Evolutionary conservation across 2,113 vertebrate genomes (phyloP), one percentile per base, ranked within the genome.

Genomic region (Hemichromis elongatus): DNA sequence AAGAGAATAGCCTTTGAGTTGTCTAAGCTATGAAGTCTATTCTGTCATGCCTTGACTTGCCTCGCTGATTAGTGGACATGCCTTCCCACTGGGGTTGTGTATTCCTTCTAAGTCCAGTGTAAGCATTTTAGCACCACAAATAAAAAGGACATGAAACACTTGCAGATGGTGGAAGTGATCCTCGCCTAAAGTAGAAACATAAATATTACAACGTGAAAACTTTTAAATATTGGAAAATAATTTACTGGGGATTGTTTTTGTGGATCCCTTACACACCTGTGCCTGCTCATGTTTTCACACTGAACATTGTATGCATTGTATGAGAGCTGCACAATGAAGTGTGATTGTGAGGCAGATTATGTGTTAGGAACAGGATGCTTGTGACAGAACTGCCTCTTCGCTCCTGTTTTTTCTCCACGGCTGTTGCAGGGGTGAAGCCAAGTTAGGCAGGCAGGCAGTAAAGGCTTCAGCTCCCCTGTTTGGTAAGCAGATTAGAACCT

Each of bases 321-420:
- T 42, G 55, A 88, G 80, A 80, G 50, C 70, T 35, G 73, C 88
- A 84, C 89, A 88, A 84, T 73, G 73, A 94, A 90, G 90, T 93
- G 88, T 93, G 91, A 93, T 85, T 86, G 21, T 80, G 92, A 83
- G 56, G 79, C 89, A 93, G 92, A 93, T 91, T 89, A 91, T 86
- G 93, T 94, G 93, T 94, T 88, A 95, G 87, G 93, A 94, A 92
- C 90, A 89, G 84, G 88, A 93, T 91, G 91, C 85, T 79, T 85
- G 87, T 85, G 90, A 92, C 80, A 85, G 81, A 93, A 83, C 83
- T 87, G 92, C 77, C 87, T 92, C 82, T 90, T 91, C 92, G 79
- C 79, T 90, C 86, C 80, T 87, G 78, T 92, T 92, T 94, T 61
- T 89, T 85, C 86, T 90, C 56, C 86, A 87, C 81, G 85, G 87